phyloP scores from a whole-genome alignment of 2,888 invertebrate species.

The Lasioglossum figueresi region DNA sequence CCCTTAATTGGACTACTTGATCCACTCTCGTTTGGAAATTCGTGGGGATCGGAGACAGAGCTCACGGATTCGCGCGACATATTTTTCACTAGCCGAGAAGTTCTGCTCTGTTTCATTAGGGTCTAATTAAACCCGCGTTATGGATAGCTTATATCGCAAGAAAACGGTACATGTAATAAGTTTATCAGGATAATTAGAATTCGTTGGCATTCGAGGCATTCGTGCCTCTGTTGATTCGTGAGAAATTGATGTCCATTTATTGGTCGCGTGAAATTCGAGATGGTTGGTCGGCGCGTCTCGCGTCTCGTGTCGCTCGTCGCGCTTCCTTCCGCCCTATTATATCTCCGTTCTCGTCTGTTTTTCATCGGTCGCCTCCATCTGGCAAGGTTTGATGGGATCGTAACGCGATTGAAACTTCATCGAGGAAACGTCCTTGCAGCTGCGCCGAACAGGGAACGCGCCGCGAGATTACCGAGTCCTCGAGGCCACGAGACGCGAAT shows the following conservation, averaged over 20 bases:
- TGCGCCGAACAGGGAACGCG: conserved; percentile 33
- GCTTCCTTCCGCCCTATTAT: conserved; percentile 38
- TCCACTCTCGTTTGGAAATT: conserved; percentile 2
- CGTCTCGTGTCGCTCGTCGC: neutral
- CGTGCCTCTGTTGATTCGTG: too few relatives aligned
- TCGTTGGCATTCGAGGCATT: too few relatives aligned
- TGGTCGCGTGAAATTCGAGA: conserved; percentile 22
- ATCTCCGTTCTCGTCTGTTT: conserved; percentile 26
- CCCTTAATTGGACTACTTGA: conserved; percentile 25
- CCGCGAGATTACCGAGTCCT: conserved; percentile 37
- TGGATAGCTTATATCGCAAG: neutral
- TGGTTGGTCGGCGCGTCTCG: neutral
- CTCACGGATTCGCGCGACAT: neutral
- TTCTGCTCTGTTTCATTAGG: neutral
- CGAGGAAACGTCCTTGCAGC: conserved; percentile 43
- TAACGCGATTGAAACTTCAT: conserved; percentile 66
- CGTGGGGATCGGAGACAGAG: neutral
- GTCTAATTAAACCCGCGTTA: neutral
- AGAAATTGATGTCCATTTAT: too few relatives aligned
- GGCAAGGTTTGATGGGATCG: conserved; percentile 56
- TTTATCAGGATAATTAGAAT: too few relatives aligned
- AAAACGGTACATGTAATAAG: too few relatives aligned
- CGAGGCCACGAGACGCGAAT: conserved; percentile 25
- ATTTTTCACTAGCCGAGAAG: neutral
- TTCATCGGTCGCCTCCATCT: conserved; percentile 50